Base-by-base conservation (phyloP, 2,797 vertebrate species). In the Acipenser transmontanus region DNA sequence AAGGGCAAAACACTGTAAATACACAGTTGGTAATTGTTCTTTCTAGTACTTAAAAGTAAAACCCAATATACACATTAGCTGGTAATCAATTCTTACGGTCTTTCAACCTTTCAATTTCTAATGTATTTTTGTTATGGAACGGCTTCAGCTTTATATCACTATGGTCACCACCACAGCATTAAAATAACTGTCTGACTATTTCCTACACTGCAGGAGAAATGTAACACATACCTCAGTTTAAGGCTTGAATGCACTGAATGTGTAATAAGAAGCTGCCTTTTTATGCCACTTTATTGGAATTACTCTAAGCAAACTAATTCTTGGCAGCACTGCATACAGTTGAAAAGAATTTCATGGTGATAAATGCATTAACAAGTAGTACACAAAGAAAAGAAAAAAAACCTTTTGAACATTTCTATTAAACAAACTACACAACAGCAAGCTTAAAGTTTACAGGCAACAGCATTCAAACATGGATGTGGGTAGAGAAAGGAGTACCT, bases 401-500 rank as follows among this genome's bases (percentile, higher is more conserved):
- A 76, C 77, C 78, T 84, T 82, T 84, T 78, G 83, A 81, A 87
- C 77, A 84, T 83, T 87, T 74, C 80, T 84, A 85, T 74, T 47
- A 57, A 78, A 70, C 66, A 75, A 80, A 89, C 87, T 84, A 90
- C 84, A 91, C 81, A 90, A 90, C 88, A 91, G 87, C 89, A 92
- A 92, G 89, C 91, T 91, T 89, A 91, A 87, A 91, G 89, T 90
- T 92, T 87, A 98, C 94, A 98, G 94, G 95, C 92, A 97, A 98
- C 89, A 96, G 94, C 93, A 99, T 98, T 98, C 94, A 98, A 95
- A 97, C 92, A 96, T 95, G 93, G 94, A 98, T 96, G 95, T 97
- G 95, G 95, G 95, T 98, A 97, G 92, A 98, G 95, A 99, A 98
- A 99, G 97, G 95, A 98, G 95, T 97, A 98, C 97, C 96, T 98